Evolutionary conservation across 2,888 invertebrate genomes (phyloP).

Genomic region (Neocrepidodera transversa): DNA sequence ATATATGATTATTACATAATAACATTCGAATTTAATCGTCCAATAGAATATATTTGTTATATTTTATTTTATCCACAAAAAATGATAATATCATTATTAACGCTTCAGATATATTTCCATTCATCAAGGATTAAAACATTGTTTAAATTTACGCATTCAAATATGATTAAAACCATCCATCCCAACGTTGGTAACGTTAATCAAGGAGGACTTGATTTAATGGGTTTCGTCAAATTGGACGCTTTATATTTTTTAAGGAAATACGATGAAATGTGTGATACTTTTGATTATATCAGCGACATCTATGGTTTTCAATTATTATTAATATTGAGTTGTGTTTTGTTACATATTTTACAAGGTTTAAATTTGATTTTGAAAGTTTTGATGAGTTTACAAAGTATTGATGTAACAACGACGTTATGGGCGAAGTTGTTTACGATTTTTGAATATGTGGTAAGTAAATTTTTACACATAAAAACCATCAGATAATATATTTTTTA

Average conservation of each 20-base stretch:
- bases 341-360: constrained; percentile 7
- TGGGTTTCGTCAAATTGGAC: constrained; percentile 3
- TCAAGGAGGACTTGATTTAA: background rate
- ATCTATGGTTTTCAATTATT: constrained; percentile 45
- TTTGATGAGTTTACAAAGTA: background rate
- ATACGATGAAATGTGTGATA: constrained; percentile 34
- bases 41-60: no score
- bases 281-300: constrained; percentile 28
- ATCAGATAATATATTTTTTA: no score
- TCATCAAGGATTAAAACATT: constrained; percentile 18
- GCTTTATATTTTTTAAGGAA: constrained; percentile 31
- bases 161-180: constrained; percentile 10
- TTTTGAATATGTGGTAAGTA: constrained; percentile 11
- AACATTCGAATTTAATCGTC: no score
- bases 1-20: background rate
- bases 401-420: background rate
- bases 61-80: no score
- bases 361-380: constrained; percentile 5
- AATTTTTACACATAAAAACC: background rate
- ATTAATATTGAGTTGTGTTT: constrained; percentile 19
- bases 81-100: constrained; percentile 2
- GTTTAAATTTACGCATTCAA: constrained; percentile 14
- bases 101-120: constrained; percentile 30
- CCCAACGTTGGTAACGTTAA: background rate
- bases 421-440: background rate